Base-by-base conservation (phyloP, 2,797 vertebrate species). In the Thunnus albacares region DNA sequence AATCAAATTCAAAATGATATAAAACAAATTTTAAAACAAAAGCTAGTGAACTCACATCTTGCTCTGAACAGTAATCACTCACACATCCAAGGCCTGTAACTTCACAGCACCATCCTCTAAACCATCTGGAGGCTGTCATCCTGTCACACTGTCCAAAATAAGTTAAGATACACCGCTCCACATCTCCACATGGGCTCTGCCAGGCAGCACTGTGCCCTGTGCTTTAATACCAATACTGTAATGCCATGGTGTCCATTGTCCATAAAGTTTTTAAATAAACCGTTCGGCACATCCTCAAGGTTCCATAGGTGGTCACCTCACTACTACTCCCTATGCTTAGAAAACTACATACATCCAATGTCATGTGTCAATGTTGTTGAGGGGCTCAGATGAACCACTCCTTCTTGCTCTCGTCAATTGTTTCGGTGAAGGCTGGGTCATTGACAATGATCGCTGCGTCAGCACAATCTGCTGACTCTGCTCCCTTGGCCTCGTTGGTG, bases 371-470 rank as follows among this genome's bases (percentile, higher is more conserved):
- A 1, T 47, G 53, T 20, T 12, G 53, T 0, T 1, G 22, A 60
- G 84, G 0, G 83, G 79, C 30, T 97, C 95, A 99, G 86, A 99
- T 99, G 79, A 99, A 98, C 98, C 98, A 99, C 83, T 99, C 98
- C 90, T 98, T 99, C 94, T 99, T 99, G 96, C 97, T 99, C 84
- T 99, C 98, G 0, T 99, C 98, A 0, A 99, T 99, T 91, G 97
- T 98, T 93, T 99, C 98, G 8, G 97, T 99, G 93, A 99, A 99
- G 85, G 98, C 98, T 9, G 98, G 97, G 93, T 99, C 98, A 17
- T 98, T 98, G 94, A 98, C 98, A 80, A 99, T 98, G 92, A 99
- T 99, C 69, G 98, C 98, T 0, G 97, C 98, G 0, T 99, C 98
- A 0, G 98, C 98, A 0, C 96, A 98, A 94, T 99, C 98, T 0